Evolutionary conservation across 2,113 vertebrate species (phyloP).

Genomic region (Heterocephalus glaber): DNA sequence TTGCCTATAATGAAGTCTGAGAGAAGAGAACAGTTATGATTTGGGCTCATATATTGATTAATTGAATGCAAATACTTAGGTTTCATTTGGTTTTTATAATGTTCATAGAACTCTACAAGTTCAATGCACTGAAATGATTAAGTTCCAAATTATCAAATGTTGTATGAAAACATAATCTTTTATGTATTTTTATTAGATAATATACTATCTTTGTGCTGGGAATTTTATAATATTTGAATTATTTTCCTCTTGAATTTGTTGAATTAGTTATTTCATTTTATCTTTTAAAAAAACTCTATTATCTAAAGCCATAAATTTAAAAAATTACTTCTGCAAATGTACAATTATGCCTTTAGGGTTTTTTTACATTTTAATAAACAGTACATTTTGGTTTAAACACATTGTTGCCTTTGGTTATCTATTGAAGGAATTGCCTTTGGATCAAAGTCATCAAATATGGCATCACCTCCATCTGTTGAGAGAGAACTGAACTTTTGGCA

Average conservation of each 20-base stretch:
- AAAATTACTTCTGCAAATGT: not conserved
- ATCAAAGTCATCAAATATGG: not conserved
- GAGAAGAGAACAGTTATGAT: not conserved
- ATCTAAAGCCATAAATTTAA: not conserved
- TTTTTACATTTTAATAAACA: not conserved
- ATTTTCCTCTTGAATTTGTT: not conserved
- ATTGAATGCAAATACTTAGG: not conserved
- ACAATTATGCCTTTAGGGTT: not conserved
- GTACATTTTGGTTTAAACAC: not conserved
- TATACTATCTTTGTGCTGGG: not conserved
- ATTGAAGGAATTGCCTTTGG: not conserved
- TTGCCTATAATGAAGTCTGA: not conserved
- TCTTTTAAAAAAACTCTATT: not conserved
- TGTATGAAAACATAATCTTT: not conserved
- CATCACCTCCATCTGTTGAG: slow-evolving; percentile 40
- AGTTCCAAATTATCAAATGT: not conserved
- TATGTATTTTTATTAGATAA: not conserved
- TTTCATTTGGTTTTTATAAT: not conserved
- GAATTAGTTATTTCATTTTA: not conserved
- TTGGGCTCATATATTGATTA: not conserved
- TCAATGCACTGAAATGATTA: not conserved
- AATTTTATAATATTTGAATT: not conserved
- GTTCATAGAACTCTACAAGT: not conserved
- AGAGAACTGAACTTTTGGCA: slow-evolving; percentile 10
- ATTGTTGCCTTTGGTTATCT: not conserved